Conservation (phyloP, 2,797 vertebrate genomes). For the Cuniculus paca region DNA sequence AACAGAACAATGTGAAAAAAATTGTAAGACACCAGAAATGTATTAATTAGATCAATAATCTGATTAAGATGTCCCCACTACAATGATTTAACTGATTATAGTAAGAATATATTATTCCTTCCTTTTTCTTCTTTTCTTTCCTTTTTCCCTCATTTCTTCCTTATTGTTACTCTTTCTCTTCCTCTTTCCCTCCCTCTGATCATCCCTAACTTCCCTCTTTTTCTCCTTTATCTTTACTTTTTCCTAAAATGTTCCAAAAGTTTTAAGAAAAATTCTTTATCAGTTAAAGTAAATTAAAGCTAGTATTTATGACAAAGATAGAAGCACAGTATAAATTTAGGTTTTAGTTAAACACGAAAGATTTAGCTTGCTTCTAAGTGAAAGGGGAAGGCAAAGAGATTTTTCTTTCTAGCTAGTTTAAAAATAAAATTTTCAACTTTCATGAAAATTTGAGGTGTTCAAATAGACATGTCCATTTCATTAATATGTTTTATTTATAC, state of each 20-base stretch:
- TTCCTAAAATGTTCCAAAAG: not conserved
- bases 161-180: not conserved
- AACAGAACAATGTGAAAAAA: constrained; percentile 29
- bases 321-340: not conserved
- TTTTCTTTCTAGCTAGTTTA: not conserved
- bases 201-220: rapidly evolving
- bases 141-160: not conserved
- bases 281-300: not conserved
- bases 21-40: not conserved
- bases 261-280: not conserved
- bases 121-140: not conserved
- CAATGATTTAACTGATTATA: not conserved
- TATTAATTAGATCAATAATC: not conserved
- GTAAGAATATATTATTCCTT: not conserved
- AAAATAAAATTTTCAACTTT: not conserved
- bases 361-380: not conserved
- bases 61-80: not conserved
- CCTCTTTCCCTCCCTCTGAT: no score
- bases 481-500: not conserved
- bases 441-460: not conserved
- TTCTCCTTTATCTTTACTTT: not conserved
- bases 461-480: not conserved
- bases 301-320: not conserved
- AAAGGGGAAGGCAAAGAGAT: not conserved
- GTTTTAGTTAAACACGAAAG: not conserved